Conservation (phyloP, 2,888 invertebrate genomes). For the Drosophila cracens region DNA sequence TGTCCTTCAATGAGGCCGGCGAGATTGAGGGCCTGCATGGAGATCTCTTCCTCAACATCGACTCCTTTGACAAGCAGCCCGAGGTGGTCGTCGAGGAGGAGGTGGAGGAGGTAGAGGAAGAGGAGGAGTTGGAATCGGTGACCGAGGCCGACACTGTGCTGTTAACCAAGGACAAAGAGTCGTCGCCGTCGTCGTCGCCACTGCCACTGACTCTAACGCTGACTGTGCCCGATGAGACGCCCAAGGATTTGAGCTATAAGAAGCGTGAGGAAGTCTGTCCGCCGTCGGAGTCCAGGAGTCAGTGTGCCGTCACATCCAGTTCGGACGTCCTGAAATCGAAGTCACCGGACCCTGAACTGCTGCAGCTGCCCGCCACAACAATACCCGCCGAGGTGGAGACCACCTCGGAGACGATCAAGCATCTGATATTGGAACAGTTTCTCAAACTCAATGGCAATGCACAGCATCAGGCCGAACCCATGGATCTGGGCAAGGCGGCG, state of each 20-base stretch:
- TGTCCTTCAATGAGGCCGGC: constrained; percentile 84
- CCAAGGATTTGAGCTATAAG: constrained; percentile 87
- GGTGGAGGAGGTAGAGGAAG: constrained; percentile 20
- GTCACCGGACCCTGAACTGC: constrained; percentile 85
- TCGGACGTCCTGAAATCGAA: constrained; percentile 90
- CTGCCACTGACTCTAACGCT: not conserved
- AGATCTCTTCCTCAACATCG: constrained; percentile 80
- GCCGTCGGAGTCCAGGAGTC: constrained; percentile 77
- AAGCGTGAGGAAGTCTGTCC: constrained; percentile 85
- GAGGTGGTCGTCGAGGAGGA: constrained; percentile 28
- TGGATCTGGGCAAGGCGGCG: constrained; percentile 87
- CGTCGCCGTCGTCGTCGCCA: not conserved
- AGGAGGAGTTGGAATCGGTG: constrained; percentile 13
- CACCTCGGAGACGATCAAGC: constrained; percentile 87
- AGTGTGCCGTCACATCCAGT: constrained; percentile 88
- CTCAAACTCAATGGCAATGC: constrained; percentile 74
- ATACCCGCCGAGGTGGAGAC: constrained; percentile 86
- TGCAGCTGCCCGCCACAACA: constrained; percentile 85
- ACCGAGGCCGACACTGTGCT: constrained; percentile 3
- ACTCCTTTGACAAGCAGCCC: constrained; percentile 73
- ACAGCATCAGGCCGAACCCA: constrained; percentile 87
- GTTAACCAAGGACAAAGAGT: constrained; percentile 51
- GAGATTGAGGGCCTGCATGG: constrained; percentile 84
- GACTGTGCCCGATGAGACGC: constrained; percentile 86
- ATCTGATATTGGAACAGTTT: constrained; percentile 80